Conservation (phyloP, 2,888 invertebrate species). For the Gryllus longicercus region DNA sequence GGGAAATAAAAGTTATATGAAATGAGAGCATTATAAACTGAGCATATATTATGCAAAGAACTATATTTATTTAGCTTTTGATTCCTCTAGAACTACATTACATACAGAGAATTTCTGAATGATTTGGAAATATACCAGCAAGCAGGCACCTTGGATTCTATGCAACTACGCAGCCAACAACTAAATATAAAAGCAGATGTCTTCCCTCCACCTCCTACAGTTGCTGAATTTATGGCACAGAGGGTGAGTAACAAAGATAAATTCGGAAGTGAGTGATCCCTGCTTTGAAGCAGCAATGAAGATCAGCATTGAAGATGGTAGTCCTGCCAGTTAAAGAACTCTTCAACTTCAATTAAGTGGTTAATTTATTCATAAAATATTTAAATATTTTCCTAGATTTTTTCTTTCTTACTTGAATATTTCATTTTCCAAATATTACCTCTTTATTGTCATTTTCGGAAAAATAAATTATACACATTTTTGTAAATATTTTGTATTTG, state of each 20-base stretch:
- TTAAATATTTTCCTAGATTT: no score
- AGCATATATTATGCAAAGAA: background rate
- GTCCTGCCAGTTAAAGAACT: no score
- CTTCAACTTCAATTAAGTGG: no score
- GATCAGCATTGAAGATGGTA: background rate
- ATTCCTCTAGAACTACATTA: constrained; percentile 56
- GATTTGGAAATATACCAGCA: constrained; percentile 18
- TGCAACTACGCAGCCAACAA: background rate
- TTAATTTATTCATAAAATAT: no score
- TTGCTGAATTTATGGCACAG: constrained; percentile 3
- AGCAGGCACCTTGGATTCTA: background rate
- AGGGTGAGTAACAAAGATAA: background rate
- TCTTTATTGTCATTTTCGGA: no score
- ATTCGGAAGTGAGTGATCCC: background rate
- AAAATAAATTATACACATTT: no score
- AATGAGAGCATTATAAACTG: background rate
- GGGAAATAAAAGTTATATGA: background rate
- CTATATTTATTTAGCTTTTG: background rate
- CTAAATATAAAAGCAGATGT: background rate
- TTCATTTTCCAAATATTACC: no score
- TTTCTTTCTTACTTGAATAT: no score
- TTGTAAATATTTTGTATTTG: no score
- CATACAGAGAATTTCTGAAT: constrained; percentile 60
- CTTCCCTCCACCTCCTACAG: constrained; percentile 11
- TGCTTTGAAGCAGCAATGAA: background rate